These are phyloP conservation scores for Remorina albescens DNA, from an alignment of 2,797 vertebrate species.

Conservation along the genomic window DNA sequence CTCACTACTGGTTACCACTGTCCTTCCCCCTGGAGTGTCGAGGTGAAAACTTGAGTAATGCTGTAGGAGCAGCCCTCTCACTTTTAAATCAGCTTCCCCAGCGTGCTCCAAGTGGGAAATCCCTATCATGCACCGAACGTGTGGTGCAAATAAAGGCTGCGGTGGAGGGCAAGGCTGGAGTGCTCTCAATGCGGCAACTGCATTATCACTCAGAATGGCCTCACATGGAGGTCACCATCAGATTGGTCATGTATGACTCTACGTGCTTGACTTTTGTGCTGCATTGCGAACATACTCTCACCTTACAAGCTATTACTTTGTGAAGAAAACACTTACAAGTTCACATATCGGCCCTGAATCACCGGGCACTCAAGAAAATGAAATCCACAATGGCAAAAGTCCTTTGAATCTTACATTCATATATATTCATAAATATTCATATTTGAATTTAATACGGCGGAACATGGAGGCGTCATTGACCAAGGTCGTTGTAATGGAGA, in stretches of 20 bases:
- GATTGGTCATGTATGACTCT: constrained; percentile 20
- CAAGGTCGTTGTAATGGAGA: constrained; percentile 55
- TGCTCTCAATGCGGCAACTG: constrained; percentile 48
- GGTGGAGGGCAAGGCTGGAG: constrained; percentile 32
- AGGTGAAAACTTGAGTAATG: constrained; percentile 75
- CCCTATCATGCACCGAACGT: constrained; percentile 54
- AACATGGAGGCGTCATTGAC: constrained; percentile 51
- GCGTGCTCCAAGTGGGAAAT: constrained; percentile 68
- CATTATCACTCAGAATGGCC: constrained; percentile 45
- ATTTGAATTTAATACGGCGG: constrained; percentile 59
- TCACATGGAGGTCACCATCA: constrained; percentile 51
- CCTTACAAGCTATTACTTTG: constrained; percentile 10
- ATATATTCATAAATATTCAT: constrained; percentile 65
- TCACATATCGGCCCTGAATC: constrained; percentile 5
- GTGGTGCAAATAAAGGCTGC: constrained; percentile 50
- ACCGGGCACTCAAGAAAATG: constrained; percentile 37
- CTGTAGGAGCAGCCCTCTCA: constrained; percentile 55
- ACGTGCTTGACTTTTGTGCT: constrained; percentile 19
- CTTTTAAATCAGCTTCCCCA: constrained; percentile 70
- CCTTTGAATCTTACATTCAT: constrained; percentile 54
- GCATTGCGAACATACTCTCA: neutral
- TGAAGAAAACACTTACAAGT: neutral
- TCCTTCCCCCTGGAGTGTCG: constrained; percentile 45
- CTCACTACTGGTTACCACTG: constrained; percentile 25
- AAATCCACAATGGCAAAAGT: constrained; percentile 43